Evolutionary conservation across 30 jellyfish, hydroid and myxozoan genomes (phyloP).

Genomic region (Turritopsis dohrnii): DNA sequence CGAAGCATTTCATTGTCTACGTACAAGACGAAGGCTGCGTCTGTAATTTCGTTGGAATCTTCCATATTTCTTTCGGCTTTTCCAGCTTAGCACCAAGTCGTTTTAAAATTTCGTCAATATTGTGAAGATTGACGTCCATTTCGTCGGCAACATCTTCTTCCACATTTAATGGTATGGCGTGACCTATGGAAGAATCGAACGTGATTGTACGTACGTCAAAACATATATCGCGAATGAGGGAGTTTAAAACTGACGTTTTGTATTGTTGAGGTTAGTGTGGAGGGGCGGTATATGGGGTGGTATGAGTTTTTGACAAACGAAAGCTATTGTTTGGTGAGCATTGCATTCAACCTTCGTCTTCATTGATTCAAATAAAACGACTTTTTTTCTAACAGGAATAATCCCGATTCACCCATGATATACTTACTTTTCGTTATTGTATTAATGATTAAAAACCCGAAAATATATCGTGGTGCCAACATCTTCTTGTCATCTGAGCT

Average conservation of each 20-base stretch:
- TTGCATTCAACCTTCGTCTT: too few species aligned
- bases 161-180: not conserved
- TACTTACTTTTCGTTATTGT: not conserved
- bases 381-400: not conserved
- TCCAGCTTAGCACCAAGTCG: not conserved
- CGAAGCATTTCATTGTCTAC: not conserved
- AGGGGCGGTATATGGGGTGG: too few species aligned
- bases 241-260: too few species aligned
- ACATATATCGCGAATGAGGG: not conserved
- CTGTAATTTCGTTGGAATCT: not conserved
- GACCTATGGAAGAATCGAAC: not conserved
- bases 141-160: constrained; percentile 1
- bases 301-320: too few species aligned
- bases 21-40: constrained; percentile 21
- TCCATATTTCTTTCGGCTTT: constrained; percentile 11
- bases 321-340: too few species aligned
- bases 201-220: not conserved
- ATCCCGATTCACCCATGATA: not conserved
- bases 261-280: too few species aligned
- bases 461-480: not conserved
- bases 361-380: too few species aligned
- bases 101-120: not conserved
- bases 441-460: not conserved
- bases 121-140: not conserved
- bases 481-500: not conserved